These are phyloP conservation scores for Sepiola atlantica DNA, from an alignment of 2,888 invertebrate species.

Conservation along the genomic window DNA sequence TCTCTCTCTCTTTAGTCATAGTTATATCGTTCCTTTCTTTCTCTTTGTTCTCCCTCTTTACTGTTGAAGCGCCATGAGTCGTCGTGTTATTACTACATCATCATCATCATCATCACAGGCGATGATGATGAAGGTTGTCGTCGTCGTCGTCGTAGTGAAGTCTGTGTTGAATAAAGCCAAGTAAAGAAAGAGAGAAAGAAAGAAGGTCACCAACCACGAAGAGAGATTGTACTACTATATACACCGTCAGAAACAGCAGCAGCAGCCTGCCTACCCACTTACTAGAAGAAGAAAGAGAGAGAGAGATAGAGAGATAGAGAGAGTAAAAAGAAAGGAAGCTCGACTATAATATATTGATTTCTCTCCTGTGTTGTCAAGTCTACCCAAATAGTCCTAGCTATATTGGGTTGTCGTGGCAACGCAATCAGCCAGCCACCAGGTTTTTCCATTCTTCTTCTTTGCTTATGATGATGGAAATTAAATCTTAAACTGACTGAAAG, in stretches of 20 bases:
- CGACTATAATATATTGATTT: conserved; percentile 38
- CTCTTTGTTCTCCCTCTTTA: neutral
- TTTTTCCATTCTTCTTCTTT: neutral
- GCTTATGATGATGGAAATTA: neutral
- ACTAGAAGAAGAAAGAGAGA: neutral
- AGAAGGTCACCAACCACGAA: neutral
- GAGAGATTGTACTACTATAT: neutral
- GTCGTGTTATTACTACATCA: neutral
- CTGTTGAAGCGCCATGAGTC: neutral
- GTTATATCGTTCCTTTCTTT: neutral
- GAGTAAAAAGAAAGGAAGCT: neutral
- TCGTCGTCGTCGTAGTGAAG: neutral
- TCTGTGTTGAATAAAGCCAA: neutral
- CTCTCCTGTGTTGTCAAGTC: conserved; percentile 17
- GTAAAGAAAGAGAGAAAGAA: neutral
- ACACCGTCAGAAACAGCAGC: too few species aligned
- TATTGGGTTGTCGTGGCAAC: conserved; percentile 40
- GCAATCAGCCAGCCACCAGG: conserved; percentile 34
- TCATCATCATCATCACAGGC: neutral
- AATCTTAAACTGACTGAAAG: neutral
- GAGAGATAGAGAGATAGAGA: neutral
- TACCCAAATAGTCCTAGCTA: conserved; percentile 36
- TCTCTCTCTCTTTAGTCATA: neutral
- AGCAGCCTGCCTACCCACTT: neutral
- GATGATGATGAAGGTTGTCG: neutral